Conservation (phyloP, 2,113 vertebrate species). For the Psittacula cyanocephala region DNA sequence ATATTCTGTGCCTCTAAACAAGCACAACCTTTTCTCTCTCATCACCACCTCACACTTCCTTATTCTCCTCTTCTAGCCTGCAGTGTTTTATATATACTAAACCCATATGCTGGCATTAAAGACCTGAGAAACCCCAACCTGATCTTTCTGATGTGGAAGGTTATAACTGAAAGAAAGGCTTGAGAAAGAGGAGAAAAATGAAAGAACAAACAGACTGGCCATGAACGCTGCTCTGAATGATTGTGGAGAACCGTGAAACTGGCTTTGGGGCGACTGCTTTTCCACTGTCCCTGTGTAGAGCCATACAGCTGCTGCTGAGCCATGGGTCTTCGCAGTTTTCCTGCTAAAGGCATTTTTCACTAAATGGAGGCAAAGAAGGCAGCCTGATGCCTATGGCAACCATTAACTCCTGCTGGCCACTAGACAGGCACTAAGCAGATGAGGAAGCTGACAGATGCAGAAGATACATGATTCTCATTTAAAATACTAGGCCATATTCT, state of each 20-base stretch:
- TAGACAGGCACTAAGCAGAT: not conserved
- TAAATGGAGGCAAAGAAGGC: not conserved
- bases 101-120: not conserved
- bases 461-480: not conserved
- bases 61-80: not conserved
- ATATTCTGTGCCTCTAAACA: not conserved
- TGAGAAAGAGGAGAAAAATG: not conserved
- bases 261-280: not conserved
- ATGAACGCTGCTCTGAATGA: not conserved
- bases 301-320: not conserved
- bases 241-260: not conserved
- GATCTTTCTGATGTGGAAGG: not conserved
- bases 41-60: not conserved
- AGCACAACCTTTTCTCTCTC: not conserved
- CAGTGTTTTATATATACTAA: not conserved
- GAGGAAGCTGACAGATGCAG: not conserved
- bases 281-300: not conserved
- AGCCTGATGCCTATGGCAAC: not conserved
- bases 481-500: not conserved
- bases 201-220: not conserved
- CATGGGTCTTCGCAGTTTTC: not conserved
- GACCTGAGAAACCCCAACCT: not conserved
- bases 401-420: not conserved
- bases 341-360: not conserved
- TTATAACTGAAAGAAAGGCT: not conserved